phyloP scores from a whole-genome alignment of 2,113 vertebrate genomes.

The Hippoglossus stenolepis region DNA sequence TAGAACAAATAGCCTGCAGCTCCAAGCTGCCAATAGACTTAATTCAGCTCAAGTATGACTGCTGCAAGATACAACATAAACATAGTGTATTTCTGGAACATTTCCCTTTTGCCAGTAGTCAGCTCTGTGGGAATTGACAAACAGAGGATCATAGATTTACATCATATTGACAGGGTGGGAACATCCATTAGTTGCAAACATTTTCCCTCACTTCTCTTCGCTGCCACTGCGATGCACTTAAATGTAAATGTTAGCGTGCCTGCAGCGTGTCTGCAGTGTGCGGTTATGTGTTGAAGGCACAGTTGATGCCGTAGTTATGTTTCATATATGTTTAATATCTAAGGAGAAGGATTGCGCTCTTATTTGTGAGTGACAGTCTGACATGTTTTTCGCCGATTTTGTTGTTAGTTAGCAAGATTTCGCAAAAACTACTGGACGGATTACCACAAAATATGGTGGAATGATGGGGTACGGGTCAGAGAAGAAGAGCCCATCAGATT shows the following conservation, averaged over 20 bases:
- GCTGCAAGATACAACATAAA: constrained; percentile 44
- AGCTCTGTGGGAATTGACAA: constrained; percentile 41
- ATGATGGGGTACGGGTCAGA: too few relatives aligned
- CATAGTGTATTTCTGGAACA: constrained; percentile 20
- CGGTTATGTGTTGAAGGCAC: too few relatives aligned
- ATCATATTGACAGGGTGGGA: constrained; percentile 41
- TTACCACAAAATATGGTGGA: too few relatives aligned
- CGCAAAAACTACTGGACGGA: too few relatives aligned
- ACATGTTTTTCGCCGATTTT: too few relatives aligned
- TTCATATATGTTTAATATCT: too few relatives aligned
- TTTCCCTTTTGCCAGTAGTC: constrained; percentile 20
- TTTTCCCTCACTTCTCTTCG: background rate
- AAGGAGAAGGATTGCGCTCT: too few relatives aligned
- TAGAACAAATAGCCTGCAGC: constrained; percentile 61
- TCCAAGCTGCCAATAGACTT: constrained; percentile 53
- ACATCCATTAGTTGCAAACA: constrained; percentile 19
- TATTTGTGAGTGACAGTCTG: too few relatives aligned
- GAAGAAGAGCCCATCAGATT: too few relatives aligned
- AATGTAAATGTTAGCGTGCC: constrained; percentile 1
- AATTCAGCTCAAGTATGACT: constrained; percentile 26
- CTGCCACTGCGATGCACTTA: background rate
- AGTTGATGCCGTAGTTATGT: too few relatives aligned
- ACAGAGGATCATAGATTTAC: constrained; percentile 27
- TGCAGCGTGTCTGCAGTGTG: too few relatives aligned
- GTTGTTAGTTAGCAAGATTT: too few relatives aligned